Evolutionary conservation across 1,140 invertebrate genomes (phyloP).

Genomic region (Euwallacea fornicatus): DNA sequence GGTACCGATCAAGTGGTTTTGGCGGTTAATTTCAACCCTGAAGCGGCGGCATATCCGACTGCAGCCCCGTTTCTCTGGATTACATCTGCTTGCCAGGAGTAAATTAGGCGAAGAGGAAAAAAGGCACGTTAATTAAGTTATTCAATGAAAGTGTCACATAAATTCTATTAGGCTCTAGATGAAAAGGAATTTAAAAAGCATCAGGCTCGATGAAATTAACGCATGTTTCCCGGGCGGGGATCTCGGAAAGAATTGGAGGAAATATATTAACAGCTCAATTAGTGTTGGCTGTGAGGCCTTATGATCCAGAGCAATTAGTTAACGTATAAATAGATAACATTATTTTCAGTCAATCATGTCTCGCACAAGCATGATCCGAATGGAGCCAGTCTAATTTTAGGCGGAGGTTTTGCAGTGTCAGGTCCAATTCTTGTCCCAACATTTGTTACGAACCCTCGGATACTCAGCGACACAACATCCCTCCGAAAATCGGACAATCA

Average conservation of each 20-base stretch:
- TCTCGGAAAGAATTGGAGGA: conserved; percentile 4
- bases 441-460: too few relatives aligned
- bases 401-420: too few relatives aligned
- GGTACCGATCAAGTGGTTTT: conserved; percentile 1
- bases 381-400: too few relatives aligned
- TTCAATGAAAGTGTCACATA: conserved; percentile 7
- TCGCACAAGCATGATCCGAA: too few relatives aligned
- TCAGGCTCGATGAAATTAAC: conserved; percentile 1
- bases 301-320: conserved; percentile 8
- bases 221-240: background rate
- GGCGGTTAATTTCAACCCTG: too few relatives aligned
- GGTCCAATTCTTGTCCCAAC: too few relatives aligned
- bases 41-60: too few relatives aligned
- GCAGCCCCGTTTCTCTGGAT: too few relatives aligned
- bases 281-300: background rate
- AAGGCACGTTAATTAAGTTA: conserved; percentile 1
- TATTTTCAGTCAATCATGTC: too few relatives aligned
- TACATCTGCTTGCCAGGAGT: too few relatives aligned
- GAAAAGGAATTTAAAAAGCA: conserved; percentile 6
- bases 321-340: background rate
- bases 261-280: conserved; percentile 13
- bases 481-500: conserved; percentile 1
- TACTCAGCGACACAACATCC: background rate
- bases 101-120: background rate
- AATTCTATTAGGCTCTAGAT: background rate